Base-by-base conservation (phyloP, 2,888 invertebrate species). In the Melangyna quadrimaculata region DNA sequence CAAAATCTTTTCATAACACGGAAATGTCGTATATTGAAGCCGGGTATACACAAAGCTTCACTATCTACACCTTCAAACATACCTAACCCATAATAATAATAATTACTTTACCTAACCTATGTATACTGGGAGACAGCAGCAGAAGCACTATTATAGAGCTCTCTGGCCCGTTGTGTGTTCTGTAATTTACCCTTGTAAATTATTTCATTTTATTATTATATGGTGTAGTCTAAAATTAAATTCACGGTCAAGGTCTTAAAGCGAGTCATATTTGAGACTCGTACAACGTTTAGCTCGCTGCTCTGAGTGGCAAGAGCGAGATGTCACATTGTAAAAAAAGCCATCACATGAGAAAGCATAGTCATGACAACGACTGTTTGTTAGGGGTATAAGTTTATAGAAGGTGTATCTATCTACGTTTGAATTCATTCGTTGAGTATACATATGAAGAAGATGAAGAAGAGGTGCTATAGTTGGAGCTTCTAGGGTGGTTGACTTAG, bases 231-330 rank as follows among this genome's bases (percentile, higher is more conserved):
- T 90, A 91, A 90, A 90, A 89, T 90, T 90, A 90, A 89, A 91
- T 91, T 91, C 90, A 91, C 90, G 92, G 91, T 88, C 91, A 92
- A 89, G 91, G 91, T 89, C 91, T 90, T 87, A 87, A 87, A 80
- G 78, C 87, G 78, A 87, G 82, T 87, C 82, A 74, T 82, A 78
- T 87, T 74, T 70, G 70, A 61, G 74, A 61, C 37, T 78, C 35
- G 51, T 51, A 67, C 61, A 84, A 72, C 57, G 74, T 71, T 65
- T n/a, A n/a, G n/a, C n/a, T n/a, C n/a, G n/a, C n/a, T 27, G 51
- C 51, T 51, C 71, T 53, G 69, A 72, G 57, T 19, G 35, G 35
- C 14, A 24, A 65, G 48, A 40, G 79, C 29, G 37, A 43, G 67
- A 67, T 24, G n/a, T 24, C 51, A 24, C 35, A 67, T 67, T 67